These are phyloP conservation scores for Archips xylosteana DNA, from an alignment of 2,888 invertebrate genomes.

Conservation along the genomic window DNA sequence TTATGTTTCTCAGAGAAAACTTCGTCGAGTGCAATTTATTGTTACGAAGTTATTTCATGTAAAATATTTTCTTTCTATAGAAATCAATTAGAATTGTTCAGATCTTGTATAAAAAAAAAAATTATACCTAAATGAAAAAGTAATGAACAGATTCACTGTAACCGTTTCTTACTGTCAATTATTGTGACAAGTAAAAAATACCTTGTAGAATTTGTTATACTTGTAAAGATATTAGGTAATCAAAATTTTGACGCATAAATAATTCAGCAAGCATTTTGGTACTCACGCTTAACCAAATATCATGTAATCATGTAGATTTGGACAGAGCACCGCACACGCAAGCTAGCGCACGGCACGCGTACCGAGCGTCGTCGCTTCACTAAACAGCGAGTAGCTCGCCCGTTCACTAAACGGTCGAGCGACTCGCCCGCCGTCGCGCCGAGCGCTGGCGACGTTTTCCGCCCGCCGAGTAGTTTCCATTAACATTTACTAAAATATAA, in stretches of 20 bases:
- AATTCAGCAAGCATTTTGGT: background rate
- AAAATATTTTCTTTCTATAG: background rate
- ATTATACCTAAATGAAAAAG: too few relatives aligned
- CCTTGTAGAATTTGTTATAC: too few relatives aligned
- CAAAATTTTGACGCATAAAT: background rate
- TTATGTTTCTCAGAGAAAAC: background rate
- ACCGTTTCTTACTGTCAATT: too few relatives aligned
- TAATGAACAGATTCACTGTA: too few relatives aligned
- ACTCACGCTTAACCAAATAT: slow-evolving; percentile 7
- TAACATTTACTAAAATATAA: slow-evolving; percentile 60
- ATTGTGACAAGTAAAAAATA: too few relatives aligned
- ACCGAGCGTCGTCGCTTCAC: slow-evolving; percentile 58
- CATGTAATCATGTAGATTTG: slow-evolving; percentile 2
- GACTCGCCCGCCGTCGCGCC: slow-evolving; percentile 38
- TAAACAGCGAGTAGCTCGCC: slow-evolving; percentile 60
- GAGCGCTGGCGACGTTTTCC: slow-evolving; percentile 79
- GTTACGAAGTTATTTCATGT: background rate
- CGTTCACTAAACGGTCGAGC: slow-evolving; percentile 64
- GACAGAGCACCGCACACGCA: slow-evolving; percentile 9
- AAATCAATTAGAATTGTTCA: background rate
- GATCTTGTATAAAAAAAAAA: background rate
- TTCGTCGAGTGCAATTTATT: background rate
- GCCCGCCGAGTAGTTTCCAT: slow-evolving; percentile 58
- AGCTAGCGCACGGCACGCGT: slow-evolving; percentile 10
- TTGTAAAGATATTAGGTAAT: too few relatives aligned